These are phyloP conservation scores for Empis stercorea DNA, from an alignment of 2,888 invertebrate genomes.

Conservation along the genomic window DNA sequence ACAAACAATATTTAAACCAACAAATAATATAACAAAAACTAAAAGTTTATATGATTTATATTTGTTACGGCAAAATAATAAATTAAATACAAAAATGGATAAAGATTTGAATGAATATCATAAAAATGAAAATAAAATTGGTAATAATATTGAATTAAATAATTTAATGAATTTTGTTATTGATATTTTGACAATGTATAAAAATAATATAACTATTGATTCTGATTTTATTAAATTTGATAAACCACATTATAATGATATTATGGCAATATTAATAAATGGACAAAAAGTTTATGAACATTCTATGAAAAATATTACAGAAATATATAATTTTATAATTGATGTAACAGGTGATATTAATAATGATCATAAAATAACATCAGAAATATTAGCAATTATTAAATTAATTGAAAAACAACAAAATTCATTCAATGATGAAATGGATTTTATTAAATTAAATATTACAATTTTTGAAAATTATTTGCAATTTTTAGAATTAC, in stretches of 20 bases:
- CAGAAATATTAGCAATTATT: neutral
- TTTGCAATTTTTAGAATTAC: constrained; percentile 22
- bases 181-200: constrained; percentile 7
- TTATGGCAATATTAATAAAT: constrained; percentile 3
- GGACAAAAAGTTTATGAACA: constrained; percentile 8
- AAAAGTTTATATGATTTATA: neutral
- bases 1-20: neutral
- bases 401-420: constrained; percentile 2
- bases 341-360: constrained; percentile 5
- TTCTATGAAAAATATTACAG: constrained; percentile 6
- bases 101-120: too few species aligned
- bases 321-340: constrained; percentile 10
- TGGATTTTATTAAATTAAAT: constrained; percentile 3
- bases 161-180: neutral
- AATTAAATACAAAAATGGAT: neutral
- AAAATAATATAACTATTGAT: neutral
- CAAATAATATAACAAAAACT: neutral
- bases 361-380: neutral
- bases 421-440: neutral
- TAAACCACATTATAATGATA: neutral
- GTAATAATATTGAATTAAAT: neutral
- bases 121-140: neutral
- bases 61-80: neutral
- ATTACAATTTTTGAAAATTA: constrained; percentile 21
- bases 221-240: neutral